Conservation (phyloP, 1,140 invertebrate species). For the Drosophila nigrodunni region DNA sequence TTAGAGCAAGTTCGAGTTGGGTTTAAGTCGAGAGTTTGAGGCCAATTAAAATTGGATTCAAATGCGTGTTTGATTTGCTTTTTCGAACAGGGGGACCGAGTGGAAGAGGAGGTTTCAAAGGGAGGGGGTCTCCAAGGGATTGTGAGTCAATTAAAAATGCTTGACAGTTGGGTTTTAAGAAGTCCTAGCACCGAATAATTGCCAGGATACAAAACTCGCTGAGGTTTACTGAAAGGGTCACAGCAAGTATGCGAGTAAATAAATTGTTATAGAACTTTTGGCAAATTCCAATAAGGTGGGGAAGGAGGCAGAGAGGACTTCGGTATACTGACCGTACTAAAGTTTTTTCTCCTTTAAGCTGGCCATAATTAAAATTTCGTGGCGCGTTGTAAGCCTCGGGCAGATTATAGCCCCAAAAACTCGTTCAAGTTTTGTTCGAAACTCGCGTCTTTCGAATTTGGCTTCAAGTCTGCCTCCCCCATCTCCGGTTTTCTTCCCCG, state of each 20-base stretch:
- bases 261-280: slow-evolving; percentile 77
- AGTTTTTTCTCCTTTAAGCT: slow-evolving; percentile 72
- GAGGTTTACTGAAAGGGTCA: slow-evolving; percentile 60
- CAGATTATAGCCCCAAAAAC: slow-evolving; percentile 65
- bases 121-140: slow-evolving; percentile 40
- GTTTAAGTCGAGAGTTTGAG: slow-evolving; percentile 21
- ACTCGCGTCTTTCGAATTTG: slow-evolving; percentile 40
- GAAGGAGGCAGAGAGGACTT: background rate
- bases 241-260: slow-evolving; percentile 66
- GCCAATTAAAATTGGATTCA: slow-evolving; percentile 75
- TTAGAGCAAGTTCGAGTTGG: slow-evolving; percentile 33
- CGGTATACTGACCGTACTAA: slow-evolving; percentile 59
- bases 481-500: background rate
- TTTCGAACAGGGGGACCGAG: background rate
- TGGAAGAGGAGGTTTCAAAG: too few relatives aligned
- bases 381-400: slow-evolving; percentile 65
- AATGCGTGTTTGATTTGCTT: slow-evolving; percentile 67
- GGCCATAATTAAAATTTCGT: slow-evolving; percentile 79
- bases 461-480: slow-evolving; percentile 35
- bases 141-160: slow-evolving; percentile 76
- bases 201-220: slow-evolving; percentile 31
- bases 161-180: slow-evolving; percentile 62
- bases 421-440: slow-evolving; percentile 28
- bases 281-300: slow-evolving; percentile 44
- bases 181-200: slow-evolving; percentile 34